These are phyloP conservation scores for Rhabdophis nuchalis DNA, from an alignment of 2,797 vertebrate genomes.

Conservation along the genomic window DNA sequence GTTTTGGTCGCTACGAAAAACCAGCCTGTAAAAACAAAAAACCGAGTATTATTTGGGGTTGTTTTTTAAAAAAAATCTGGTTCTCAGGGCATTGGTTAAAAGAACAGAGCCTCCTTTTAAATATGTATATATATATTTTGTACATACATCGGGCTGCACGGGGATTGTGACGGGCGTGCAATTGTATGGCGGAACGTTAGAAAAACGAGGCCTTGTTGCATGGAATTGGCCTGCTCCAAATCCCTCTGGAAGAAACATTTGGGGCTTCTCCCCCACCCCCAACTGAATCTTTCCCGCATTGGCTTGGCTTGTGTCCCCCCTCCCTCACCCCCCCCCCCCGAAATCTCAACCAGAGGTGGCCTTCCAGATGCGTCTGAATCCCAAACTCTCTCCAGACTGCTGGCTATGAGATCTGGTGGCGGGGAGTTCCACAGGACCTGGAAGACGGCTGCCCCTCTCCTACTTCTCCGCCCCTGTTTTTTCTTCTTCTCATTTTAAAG, in stretches of 20 bases:
- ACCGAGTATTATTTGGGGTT: neutral
- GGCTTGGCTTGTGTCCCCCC: neutral
- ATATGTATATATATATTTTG: neutral
- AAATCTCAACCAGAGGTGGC: neutral
- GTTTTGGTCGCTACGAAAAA: neutral
- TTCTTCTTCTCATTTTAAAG: neutral
- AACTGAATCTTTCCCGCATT: neutral
- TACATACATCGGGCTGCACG: neutral
- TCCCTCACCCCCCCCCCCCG: no score
- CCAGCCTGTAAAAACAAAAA: neutral
- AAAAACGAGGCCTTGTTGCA: neutral
- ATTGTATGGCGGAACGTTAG: neutral
- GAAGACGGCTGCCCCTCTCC: neutral
- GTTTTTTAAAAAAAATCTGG: neutral
- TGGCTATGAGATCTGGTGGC: neutral
- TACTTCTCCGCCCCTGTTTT: neutral
- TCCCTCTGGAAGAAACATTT: neutral
- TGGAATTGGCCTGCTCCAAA: neutral
- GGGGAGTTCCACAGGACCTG: neutral
- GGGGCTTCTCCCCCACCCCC: neutral
- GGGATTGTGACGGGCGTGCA: neutral
- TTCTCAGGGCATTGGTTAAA: slow-evolving; percentile 27
- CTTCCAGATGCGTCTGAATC: neutral
- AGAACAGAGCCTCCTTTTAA: neutral
- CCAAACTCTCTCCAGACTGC: neutral